Evolutionary conservation across 2,888 invertebrate genomes (phyloP).

Genomic region (Amphipyra tragopoginis): DNA sequence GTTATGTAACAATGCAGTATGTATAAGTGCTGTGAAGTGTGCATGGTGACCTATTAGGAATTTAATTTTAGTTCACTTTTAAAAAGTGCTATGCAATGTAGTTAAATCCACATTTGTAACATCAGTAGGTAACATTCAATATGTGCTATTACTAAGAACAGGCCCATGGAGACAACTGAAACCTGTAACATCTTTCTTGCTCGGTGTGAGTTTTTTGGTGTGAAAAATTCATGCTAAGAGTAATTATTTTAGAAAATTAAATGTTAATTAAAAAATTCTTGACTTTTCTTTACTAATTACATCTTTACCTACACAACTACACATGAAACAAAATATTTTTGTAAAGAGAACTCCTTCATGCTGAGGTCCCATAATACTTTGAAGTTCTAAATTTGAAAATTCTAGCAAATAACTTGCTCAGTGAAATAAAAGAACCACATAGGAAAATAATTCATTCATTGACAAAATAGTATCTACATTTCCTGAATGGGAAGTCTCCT

Average conservation of each 20-base stretch:
- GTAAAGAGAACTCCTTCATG: too few relatives aligned
- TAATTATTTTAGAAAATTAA: conserved; percentile 78
- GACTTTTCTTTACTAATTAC: conserved; percentile 51
- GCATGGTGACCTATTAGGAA: conserved; percentile 69
- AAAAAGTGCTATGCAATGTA: conserved; percentile 70
- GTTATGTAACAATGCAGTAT: conserved; percentile 81
- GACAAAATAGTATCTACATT: not conserved
- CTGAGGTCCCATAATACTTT: not conserved
- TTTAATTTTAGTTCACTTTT: conserved; percentile 69
- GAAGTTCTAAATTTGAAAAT: not conserved
- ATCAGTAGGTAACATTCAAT: conserved; percentile 43
- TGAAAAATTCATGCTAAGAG: conserved; percentile 82
- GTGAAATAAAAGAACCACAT: not conserved
- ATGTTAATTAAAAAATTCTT: conserved; percentile 69
- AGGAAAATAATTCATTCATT: not conserved
- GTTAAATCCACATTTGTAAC: conserved; percentile 59
- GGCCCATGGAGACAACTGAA: conserved; percentile 42
- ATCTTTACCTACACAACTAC: not conserved
- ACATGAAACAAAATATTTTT: too few relatives aligned
- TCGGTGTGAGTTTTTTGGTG: conserved; percentile 82
- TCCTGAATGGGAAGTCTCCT: conserved; percentile 22
- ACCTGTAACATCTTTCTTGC: conserved; percentile 62
- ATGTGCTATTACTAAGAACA: conserved; percentile 34
- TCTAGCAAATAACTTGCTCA: too few relatives aligned
- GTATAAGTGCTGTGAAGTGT: conserved; percentile 71